Evolutionary conservation across 2,888 invertebrate genomes (phyloP), one percentile per base, ranked within the genome.

Genomic region (Polydrusus pterygomalis): DNA sequence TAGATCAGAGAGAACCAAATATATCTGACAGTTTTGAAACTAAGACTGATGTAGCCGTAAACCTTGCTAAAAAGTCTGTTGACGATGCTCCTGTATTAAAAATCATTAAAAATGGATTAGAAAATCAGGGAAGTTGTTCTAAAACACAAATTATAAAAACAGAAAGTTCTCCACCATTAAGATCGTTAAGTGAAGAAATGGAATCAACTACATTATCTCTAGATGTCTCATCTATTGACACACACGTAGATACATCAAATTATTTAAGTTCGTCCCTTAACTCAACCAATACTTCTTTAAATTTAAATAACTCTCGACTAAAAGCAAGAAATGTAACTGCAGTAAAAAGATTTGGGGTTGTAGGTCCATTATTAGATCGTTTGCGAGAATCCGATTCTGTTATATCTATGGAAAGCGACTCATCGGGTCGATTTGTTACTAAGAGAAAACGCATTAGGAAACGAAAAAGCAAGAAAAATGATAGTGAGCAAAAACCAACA

Each of bases 361-460:
- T 70, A 18, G 70, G 70, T 11, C n/a, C 62, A n/a, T 60, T 70
- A 20, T 0, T 70, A 25, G 70, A 38, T 38, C 62, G 34, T 17
- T 17, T 70, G 62, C 51, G 69, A n/a, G 70, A 70, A 43, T 62
- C 70, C n/a, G 70, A 70, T 51, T 62, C 70, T n/a, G 49, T 60
- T 9, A 11, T 70, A 38, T 70, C 70, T 9, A 49, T 62, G 0
- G 70, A 70, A 49, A 70, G 34, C 10, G 70, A 70, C 30, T 13
- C 34, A 0, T 70, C 70, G 8, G n/a, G 17, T 15, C 70, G 49
- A 30, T 70, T 45, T 58, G 51, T 70, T n/a, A 70, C 70, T 11
- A 70, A 70, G 34, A 45, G 70, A 6, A 72, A 64, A 65, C 6
- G 72, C 25, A 43, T 45, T 18, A 34, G 72, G 17, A 64, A 72